Conservation (phyloP, 2,888 invertebrate species). For the Acheta domesticus region DNA sequence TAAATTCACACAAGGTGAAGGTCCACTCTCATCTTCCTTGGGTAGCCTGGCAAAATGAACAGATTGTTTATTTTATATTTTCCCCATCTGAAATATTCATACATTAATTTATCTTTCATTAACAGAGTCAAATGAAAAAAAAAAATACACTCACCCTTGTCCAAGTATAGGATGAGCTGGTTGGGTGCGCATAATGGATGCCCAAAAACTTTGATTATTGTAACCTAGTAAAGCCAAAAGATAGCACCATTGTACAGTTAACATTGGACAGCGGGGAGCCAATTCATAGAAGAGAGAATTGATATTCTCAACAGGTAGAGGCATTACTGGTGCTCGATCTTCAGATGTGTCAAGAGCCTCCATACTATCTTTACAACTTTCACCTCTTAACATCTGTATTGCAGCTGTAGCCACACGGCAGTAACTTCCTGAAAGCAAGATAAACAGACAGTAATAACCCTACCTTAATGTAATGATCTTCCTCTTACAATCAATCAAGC, state of each 20-base stretch:
- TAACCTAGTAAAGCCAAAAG: conserved; percentile 70
- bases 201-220: conserved; percentile 68
- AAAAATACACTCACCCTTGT: conserved; percentile 26
- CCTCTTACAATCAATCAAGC: too few species aligned
- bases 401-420: conserved; percentile 57
- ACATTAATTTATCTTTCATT: not conserved
- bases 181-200: conserved; percentile 52
- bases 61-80: too few species aligned
- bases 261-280: conserved; percentile 58
- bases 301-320: conserved; percentile 54
- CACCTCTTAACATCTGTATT: conserved; percentile 53
- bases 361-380: conserved; percentile 51
- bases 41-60: not conserved
- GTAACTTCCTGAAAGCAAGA: conserved; percentile 48
- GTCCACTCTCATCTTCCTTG: conserved; percentile 37
- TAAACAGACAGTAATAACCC: not conserved
- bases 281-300: conserved; percentile 58
- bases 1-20: conserved; percentile 50
- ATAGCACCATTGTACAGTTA: conserved; percentile 76
- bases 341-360: not conserved
- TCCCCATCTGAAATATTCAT: not conserved
- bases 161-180: conserved; percentile 30
- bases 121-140: not conserved
- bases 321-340: not conserved
- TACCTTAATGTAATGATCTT: not conserved